These are phyloP conservation scores for Morelia viridis DNA, from an alignment of 2,797 vertebrate genomes.

Conservation along the genomic window DNA sequence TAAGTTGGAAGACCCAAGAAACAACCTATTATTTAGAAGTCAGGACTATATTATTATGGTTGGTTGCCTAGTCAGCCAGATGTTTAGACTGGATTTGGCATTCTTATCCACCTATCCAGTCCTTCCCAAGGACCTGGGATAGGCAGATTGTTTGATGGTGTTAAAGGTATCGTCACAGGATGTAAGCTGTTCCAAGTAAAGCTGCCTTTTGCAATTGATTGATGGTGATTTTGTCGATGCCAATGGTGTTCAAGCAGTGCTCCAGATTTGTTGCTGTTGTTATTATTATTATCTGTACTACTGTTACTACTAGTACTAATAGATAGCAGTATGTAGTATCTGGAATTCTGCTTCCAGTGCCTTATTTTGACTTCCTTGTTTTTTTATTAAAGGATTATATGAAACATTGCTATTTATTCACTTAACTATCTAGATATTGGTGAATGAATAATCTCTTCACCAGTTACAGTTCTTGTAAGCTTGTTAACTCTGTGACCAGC, in stretches of 20 bases:
- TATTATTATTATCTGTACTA: background rate
- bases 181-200: background rate
- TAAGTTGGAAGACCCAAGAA: background rate
- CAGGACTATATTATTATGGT: background rate
- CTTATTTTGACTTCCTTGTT: background rate
- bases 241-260: background rate
- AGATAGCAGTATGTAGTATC: background rate
- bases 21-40: background rate
- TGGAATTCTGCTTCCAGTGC: background rate
- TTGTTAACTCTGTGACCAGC: background rate
- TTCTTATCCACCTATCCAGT: background rate
- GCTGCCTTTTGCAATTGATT: background rate
- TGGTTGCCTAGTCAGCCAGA: background rate
- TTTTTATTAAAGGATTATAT: background rate
- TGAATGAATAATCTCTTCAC: background rate
- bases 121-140: background rate
- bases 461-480: background rate
- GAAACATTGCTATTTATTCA: background rate
- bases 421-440: background rate
- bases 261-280: background rate
- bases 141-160: background rate
- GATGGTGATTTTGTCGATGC: background rate
- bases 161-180: background rate
- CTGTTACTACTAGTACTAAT: background rate
- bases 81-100: background rate